A percentile compares a stretch with the other conserved stretches of the same genome.
Conservation (phyloP, 2,888 invertebrate species). For the Limnephilus lunatus region DNA sequence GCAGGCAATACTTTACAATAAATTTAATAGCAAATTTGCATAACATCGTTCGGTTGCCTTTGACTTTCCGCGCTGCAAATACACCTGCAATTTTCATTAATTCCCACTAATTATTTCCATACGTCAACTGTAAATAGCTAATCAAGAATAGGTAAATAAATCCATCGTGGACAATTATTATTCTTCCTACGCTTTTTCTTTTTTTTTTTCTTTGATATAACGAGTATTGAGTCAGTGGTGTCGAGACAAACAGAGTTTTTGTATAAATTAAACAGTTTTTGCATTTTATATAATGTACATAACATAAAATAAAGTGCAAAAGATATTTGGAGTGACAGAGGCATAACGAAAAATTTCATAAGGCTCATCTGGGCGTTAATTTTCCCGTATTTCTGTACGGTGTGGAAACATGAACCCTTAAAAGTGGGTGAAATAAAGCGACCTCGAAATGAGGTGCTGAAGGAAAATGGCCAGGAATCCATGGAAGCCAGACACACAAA, state of each 20-base stretch:
- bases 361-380: too few species aligned
- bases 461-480: too few species aligned
- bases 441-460: too few species aligned
- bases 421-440: too few species aligned
- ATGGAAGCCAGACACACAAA: too few species aligned
- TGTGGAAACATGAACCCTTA: too few species aligned
- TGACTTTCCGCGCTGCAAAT: background rate
- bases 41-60: background rate
- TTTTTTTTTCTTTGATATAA: background rate
- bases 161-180: background rate
- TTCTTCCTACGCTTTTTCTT: background rate
- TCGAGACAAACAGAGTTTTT: background rate
- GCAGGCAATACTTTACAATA: background rate
- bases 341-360: too few species aligned
- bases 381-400: too few species aligned
- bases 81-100: background rate
- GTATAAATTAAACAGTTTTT: too few species aligned
- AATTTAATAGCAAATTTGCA: background rate
- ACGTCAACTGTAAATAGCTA: background rate
- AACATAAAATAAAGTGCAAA: too few species aligned
- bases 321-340: too few species aligned
- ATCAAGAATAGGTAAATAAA: background rate
- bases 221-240: background rate
- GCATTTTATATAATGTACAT: too few species aligned
- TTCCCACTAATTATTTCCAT: background rate